phyloP scores from a whole-genome alignment of 2,113 vertebrate genomes.

The Bagarius yarrelli region DNA sequence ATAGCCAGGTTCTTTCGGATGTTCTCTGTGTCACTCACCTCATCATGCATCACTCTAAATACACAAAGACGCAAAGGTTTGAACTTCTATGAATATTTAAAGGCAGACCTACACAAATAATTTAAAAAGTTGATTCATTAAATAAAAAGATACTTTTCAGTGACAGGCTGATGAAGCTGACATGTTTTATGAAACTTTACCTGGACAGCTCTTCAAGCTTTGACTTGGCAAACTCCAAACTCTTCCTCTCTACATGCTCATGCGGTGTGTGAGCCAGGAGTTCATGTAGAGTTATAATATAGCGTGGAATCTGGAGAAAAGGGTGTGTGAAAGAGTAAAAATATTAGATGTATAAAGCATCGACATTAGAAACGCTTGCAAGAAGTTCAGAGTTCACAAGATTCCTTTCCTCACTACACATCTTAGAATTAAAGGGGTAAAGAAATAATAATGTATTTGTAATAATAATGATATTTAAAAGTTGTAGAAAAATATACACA shows the following conservation, averaged over 20 bases:
- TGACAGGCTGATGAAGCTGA: background rate
- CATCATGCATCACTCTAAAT: constrained; percentile 93
- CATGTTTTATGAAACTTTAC: constrained; percentile 58
- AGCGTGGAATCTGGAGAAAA: constrained; percentile 86
- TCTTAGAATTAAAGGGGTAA: no score
- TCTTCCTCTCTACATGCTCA: constrained; percentile 95
- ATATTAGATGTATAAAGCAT: background rate
- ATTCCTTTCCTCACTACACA: no score
- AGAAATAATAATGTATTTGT: no score
- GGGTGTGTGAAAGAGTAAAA: background rate
- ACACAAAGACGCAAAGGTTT: constrained; percentile 24
- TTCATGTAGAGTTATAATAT: constrained; percentile 97
- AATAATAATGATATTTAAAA: no score
- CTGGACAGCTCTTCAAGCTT: constrained; percentile 96
- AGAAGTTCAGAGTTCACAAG: no score
- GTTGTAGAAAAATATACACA: no score
- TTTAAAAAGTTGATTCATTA: background rate
- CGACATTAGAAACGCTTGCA: no score
- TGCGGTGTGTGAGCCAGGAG: constrained; percentile 95
- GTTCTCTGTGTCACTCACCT: constrained; percentile 98
- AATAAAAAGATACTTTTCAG: background rate
- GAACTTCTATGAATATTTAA: background rate
- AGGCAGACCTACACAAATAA: background rate
- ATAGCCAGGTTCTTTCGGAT: constrained; percentile 96
- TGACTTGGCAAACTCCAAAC: constrained; percentile 96